Evolutionary conservation across 1,140 invertebrate genomes (phyloP), one percentile per base, ranked within the genome.

Genomic region (Drosophila auraria): DNA sequence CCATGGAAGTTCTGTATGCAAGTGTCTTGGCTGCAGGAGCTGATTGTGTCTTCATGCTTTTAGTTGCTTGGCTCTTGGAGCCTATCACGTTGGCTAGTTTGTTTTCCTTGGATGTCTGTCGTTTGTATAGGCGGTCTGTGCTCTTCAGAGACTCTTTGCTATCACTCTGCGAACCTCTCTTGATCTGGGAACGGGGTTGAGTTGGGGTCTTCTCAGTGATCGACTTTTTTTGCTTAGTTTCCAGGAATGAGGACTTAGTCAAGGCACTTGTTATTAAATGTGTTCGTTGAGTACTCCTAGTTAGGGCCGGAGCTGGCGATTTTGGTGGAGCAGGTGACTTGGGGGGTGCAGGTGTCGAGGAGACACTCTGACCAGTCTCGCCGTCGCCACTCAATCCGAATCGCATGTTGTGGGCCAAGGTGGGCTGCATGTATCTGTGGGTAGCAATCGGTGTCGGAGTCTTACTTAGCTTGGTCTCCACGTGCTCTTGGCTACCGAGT

Each of bases 341-440:
- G 1, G n/a, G 17, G 1, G 54, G 36, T 5, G 65, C 27, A 14
- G 86, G 68, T 27, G 45, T 50, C n/a, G 78, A 78, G 8, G 71
- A 80, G 3, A 50, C 49, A 50, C 60, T 78, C 5, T 72, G 87
- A 51, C 72, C 83, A 49, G 17, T 33, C 27, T 91, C 87, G 47
- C 25, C 65, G 9, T 90, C 87, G 36, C 59, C 56, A 73, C 60
- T 73, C 5, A 82, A 72, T 14, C 79, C 87, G 44, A 61, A 89
- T 12, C 91, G 79, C 68, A 92, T 83, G 33, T 65, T 92, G 27
- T 86, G 81, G 27, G 91, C 83, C 53, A 92, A 60, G 49, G 91
- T 92, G 36, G 91, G 91, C 50, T 92, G 91, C 91, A 92, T 92
- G 49, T 92, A 92, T 72, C 91, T 84, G 68, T 92, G 91, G 56